Percentiles rank a stretch among this genome's conserved stretches.
Conservation (phyloP, 2,888 invertebrate genomes). For the Oasisia sp. region DNA sequence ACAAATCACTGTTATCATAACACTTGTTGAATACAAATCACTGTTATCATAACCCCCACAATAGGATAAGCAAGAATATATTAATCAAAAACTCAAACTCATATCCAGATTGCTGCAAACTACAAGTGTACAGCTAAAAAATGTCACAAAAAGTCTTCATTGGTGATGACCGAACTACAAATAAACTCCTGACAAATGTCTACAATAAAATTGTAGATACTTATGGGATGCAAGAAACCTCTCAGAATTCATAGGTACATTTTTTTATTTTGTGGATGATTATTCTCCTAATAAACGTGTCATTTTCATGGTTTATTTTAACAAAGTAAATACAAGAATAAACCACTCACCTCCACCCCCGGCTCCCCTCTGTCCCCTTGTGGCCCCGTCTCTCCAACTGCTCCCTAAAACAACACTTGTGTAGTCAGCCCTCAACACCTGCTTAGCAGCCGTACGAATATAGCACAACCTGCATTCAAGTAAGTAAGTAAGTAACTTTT, state of each 20-base stretch:
- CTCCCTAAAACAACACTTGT: background rate
- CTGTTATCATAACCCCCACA: background rate
- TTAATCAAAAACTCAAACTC: background rate
- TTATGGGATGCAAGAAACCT: too few species aligned
- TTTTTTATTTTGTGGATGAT: background rate
- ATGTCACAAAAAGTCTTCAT: background rate
- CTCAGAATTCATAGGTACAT: too few species aligned
- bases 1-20: too few species aligned
- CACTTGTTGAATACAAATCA: background rate
- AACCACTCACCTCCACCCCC: background rate
- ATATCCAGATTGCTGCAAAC: background rate
- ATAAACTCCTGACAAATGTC: background rate
- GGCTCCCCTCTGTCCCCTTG: background rate
- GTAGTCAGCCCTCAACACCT: background rate
- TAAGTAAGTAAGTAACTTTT: too few species aligned
- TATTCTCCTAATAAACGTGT: background rate
- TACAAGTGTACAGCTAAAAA: background rate
- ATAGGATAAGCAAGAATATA: background rate
- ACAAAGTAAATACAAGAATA: background rate
- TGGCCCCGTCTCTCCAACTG: background rate
- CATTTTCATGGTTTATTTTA: background rate
- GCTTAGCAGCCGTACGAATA: background rate
- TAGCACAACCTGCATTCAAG: too few species aligned
- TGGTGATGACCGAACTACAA: background rate
- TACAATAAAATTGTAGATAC: background rate